Conservation (phyloP, 1,140 invertebrate genomes). For the Mylabris phalerata region DNA sequence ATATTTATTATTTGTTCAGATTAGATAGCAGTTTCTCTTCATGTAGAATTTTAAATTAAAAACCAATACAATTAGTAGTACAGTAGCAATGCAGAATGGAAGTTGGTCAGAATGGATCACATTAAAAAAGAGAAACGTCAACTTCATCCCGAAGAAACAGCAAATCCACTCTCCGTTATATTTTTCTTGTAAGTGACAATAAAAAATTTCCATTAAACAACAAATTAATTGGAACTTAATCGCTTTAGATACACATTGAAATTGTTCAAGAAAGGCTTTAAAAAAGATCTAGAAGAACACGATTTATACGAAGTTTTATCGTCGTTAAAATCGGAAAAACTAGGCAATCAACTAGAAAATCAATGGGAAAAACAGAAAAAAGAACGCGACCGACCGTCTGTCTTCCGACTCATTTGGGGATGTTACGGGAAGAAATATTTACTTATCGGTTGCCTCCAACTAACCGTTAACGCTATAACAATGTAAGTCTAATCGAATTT, state of each 20-base stretch:
- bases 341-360: slow-evolving; percentile 24
- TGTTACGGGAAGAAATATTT: slow-evolving; percentile 49
- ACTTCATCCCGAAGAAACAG: slow-evolving; percentile 1
- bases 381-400: slow-evolving; percentile 43
- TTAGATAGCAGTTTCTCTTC: too few species aligned
- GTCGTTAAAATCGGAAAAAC: slow-evolving; percentile 13
- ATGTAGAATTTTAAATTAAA: neutral
- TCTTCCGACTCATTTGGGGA: slow-evolving; percentile 47
- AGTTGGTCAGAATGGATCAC: slow-evolving; percentile 3
- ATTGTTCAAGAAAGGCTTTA: slow-evolving; percentile 19
- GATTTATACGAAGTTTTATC: slow-evolving; percentile 26
- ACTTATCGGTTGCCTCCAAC: slow-evolving; percentile 46
- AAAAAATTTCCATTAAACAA: neutral
- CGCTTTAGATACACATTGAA: slow-evolving; percentile 18
- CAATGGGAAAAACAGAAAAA: slow-evolving; percentile 26
- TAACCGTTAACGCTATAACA: slow-evolving; percentile 47
- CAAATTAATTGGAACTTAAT: neutral
- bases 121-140: neutral
- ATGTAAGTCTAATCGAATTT: slow-evolving; percentile 41
- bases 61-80: neutral
- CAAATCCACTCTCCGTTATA: slow-evolving; percentile 1
- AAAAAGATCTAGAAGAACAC: slow-evolving; percentile 39
- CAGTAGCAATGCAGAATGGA: neutral
- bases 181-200: slow-evolving; percentile 6
- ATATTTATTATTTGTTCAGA: too few species aligned